Evolutionary conservation across 2,888 invertebrate species (phyloP).

Genomic region (Diploptera punctata): DNA sequence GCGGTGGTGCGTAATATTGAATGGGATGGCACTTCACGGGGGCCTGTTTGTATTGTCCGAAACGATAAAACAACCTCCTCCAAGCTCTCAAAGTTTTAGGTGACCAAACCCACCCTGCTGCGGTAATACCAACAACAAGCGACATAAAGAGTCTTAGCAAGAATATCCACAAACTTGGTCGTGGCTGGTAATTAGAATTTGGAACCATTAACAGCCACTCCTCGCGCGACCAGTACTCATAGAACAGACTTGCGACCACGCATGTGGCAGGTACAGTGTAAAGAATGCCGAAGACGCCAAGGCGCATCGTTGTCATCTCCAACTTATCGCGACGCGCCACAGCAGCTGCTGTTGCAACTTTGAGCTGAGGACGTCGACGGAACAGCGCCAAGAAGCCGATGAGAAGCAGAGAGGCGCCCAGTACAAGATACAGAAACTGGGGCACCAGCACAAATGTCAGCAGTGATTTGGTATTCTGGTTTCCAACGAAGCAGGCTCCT

Average conservation of each 20-base stretch:
- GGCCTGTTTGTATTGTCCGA: conserved; percentile 60
- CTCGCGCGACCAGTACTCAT: conserved; percentile 78
- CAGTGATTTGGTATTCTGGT: conserved; percentile 81
- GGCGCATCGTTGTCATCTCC: conserved; percentile 61
- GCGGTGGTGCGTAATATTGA: conserved; percentile 49
- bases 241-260: conserved; percentile 79
- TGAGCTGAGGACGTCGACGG: conserved; percentile 58
- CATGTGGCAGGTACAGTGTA: conserved; percentile 78
- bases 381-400: conserved; percentile 71
- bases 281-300: conserved; percentile 75
- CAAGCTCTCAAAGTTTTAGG: conserved; percentile 74
- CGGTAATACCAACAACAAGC: conserved; percentile 78
- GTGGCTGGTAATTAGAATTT: conserved; percentile 54
- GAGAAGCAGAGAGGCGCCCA: conserved; percentile 72
- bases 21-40: conserved; percentile 56
- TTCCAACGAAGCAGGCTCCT: conserved; percentile 91
- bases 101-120: conserved; percentile 84
- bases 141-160: conserved; percentile 82
- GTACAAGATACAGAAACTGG: conserved; percentile 71
- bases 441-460: conserved; percentile 82
- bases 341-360: conserved; percentile 1
- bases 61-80: conserved; percentile 57
- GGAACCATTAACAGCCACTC: conserved; percentile 68
- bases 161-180: conserved; percentile 83
- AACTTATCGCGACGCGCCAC: conserved; percentile 35